phyloP scores from a whole-genome alignment of 2,797 vertebrate genomes.

The Loriculus beryllinus region DNA sequence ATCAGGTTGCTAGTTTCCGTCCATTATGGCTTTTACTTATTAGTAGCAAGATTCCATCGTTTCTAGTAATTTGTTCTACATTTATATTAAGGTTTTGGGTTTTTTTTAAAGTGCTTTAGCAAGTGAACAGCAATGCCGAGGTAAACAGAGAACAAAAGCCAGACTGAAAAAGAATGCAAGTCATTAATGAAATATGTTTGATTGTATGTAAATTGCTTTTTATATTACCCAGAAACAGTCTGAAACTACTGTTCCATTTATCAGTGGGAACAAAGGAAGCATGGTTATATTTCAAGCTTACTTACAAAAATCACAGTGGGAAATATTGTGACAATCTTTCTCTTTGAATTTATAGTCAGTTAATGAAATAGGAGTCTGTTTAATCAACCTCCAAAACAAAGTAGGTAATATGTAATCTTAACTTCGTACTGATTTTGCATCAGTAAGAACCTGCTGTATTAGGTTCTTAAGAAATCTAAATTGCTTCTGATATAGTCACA shows the following conservation, averaged over 20 bases:
- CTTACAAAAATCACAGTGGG: background rate
- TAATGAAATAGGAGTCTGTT: background rate
- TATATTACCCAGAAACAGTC: background rate
- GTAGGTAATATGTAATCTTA: background rate
- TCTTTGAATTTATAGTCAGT: background rate
- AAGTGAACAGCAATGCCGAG: background rate
- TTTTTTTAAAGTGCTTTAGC: background rate
- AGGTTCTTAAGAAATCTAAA: background rate
- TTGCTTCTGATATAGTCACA: background rate
- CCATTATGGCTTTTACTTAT: background rate
- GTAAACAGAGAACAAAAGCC: accelerated
- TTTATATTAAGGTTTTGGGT: too few relatives aligned
- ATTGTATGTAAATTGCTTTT: background rate
- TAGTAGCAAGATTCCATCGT: background rate
- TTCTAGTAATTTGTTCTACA: background rate
- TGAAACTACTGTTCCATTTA: background rate
- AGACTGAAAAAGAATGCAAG: background rate
- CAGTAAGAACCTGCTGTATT: background rate
- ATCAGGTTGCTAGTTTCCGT: background rate
- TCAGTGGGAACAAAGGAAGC: background rate
- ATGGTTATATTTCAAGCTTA: background rate
- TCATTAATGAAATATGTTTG: background rate
- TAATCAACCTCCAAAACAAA: background rate
- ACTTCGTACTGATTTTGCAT: background rate
- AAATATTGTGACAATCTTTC: background rate